Evolutionary conservation across 2,113 vertebrate genomes (phyloP).

Genomic region (Ammodytes marinus): DNA sequence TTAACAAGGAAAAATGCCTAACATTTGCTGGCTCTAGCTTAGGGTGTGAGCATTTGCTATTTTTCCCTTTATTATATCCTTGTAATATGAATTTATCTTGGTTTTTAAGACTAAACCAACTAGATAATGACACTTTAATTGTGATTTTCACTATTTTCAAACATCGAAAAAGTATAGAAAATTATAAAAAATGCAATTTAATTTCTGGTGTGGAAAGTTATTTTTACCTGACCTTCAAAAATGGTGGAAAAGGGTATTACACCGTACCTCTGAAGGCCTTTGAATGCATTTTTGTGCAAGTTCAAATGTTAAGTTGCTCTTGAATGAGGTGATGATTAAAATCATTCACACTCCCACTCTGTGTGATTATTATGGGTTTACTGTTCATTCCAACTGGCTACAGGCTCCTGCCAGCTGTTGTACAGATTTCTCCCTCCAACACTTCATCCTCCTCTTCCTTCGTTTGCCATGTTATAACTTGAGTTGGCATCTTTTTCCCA

Average conservation of each 20-base stretch:
- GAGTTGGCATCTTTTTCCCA: conserved; percentile 22
- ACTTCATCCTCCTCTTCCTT: neutral
- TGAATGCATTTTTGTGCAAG: neutral
- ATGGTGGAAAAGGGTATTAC: neutral
- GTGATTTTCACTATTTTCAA: too few species aligned
- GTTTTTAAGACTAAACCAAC: neutral
- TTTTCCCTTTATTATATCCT: neutral
- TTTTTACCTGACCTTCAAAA: neutral
- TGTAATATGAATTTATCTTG: neutral
- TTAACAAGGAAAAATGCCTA: neutral
- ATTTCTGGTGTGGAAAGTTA: neutral
- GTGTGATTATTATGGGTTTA: conserved; percentile 10
- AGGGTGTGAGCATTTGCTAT: neutral
- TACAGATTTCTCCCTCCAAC: neutral
- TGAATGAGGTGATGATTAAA: neutral
- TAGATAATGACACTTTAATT: neutral
- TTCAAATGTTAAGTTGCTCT: conserved; percentile 5
- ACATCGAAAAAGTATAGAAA: too few species aligned
- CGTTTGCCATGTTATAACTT: conserved; percentile 38
- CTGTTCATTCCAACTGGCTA: conserved; percentile 15
- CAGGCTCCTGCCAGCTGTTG: neutral
- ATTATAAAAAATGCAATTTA: too few species aligned
- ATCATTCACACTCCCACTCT: neutral
- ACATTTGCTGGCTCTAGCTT: neutral
- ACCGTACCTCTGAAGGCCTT: neutral